phyloP scores from a whole-genome alignment of 2,797 vertebrate species.

The Spinus olivaceus region DNA sequence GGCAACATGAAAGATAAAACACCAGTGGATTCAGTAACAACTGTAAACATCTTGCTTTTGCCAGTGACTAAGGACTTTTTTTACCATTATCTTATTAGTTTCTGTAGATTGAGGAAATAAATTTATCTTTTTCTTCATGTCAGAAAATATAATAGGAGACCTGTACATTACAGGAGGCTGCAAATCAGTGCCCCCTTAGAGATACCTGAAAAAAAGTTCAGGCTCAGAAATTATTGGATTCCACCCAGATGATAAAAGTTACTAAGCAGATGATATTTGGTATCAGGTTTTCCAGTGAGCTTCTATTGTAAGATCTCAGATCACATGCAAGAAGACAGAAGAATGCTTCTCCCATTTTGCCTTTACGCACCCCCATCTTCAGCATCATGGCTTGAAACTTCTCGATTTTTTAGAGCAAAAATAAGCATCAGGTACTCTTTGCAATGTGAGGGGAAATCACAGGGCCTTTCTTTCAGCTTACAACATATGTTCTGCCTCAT shows the following conservation, averaged over 20 bases:
- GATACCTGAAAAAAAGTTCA: not conserved
- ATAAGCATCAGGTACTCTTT: not conserved
- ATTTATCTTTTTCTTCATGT: not conserved
- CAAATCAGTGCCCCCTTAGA: not conserved
- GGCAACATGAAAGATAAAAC: not conserved
- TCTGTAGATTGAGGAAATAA: not conserved
- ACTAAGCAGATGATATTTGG: not conserved
- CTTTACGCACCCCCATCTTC: not conserved
- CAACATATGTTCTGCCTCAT: not conserved
- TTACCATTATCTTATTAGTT: not conserved
- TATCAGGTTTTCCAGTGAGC: not conserved
- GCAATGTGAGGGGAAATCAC: not conserved
- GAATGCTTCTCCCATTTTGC: not conserved
- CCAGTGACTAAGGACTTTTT: not conserved
- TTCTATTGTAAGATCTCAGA: not conserved
- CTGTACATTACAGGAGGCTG: not conserved
- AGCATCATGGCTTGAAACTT: not conserved
- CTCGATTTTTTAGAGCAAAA: not conserved
- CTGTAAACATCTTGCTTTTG: not conserved
- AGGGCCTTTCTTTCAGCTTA: not conserved
- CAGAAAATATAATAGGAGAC: not conserved
- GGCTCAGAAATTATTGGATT: not conserved
- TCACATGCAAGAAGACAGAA: not conserved
- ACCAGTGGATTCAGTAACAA: not conserved
- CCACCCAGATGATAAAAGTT: not conserved